A percentile compares a stretch with the other conserved stretches of the same genome.
phyloP scores from a whole-genome alignment of 2,113 vertebrate genomes.

The Corydoras maculifer region DNA sequence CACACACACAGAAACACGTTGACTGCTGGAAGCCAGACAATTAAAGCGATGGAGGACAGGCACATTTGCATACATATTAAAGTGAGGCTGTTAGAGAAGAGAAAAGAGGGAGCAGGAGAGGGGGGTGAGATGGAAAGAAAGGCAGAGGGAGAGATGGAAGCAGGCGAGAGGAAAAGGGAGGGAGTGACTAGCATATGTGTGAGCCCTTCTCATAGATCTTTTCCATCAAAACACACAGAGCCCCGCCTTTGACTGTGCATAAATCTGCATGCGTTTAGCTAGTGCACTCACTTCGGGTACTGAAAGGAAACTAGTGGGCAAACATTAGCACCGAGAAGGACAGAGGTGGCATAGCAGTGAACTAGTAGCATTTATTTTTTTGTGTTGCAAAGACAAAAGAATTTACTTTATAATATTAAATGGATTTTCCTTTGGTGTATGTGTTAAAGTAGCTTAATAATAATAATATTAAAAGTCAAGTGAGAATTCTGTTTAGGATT shows the following conservation, averaged over 20 bases:
- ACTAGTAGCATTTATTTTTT: background rate
- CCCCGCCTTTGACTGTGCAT: conserved; percentile 46
- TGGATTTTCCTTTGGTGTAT: background rate
- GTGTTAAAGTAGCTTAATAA: conserved; percentile 1
- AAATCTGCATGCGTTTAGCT: conserved; percentile 50
- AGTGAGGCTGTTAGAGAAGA: conserved; percentile 52
- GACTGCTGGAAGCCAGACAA: conserved; percentile 54
- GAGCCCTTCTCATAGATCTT: conserved; percentile 50
- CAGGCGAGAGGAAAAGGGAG: conserved; percentile 30
- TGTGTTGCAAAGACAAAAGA: background rate
- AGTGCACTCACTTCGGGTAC: conserved; percentile 35
- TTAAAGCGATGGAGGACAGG: conserved; percentile 50
- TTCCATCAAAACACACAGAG: conserved; percentile 49
- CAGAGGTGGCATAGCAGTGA: conserved; percentile 11
- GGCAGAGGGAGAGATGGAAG: conserved; percentile 21
- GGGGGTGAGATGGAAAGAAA: conserved; percentile 31
- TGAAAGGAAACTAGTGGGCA: conserved; percentile 35
- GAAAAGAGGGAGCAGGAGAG: conserved; percentile 41
- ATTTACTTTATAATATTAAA: background rate
- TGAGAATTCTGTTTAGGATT: background rate
- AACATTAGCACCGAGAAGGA: conserved; percentile 18
- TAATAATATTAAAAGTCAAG: background rate
- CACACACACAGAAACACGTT: conserved; percentile 40
- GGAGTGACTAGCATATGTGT: conserved; percentile 46
- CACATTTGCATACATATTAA: conserved; percentile 59